phyloP scores from a whole-genome alignment of 2,888 invertebrate species.

The Drosophila helvetica region DNA sequence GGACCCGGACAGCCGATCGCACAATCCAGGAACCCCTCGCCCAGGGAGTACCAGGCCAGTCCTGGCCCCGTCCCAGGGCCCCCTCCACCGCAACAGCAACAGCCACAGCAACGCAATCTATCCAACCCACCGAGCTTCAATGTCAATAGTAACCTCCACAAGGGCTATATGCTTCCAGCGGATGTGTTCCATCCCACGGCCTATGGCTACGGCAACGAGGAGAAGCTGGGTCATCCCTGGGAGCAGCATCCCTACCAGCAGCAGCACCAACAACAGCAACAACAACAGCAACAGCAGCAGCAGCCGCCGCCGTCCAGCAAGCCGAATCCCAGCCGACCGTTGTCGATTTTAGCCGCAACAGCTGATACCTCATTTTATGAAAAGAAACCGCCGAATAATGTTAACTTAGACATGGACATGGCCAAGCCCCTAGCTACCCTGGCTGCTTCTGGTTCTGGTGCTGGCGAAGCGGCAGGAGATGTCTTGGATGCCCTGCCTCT shows the following conservation, averaged over 20 bases:
- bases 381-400: constrained; percentile 78
- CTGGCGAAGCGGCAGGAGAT: constrained; percentile 18
- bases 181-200: constrained; percentile 63
- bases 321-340: constrained; percentile 55
- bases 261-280: constrained; percentile 34
- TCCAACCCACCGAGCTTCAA: constrained; percentile 77
- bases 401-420: constrained; percentile 65
- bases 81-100: constrained; percentile 25
- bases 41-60: constrained; percentile 48
- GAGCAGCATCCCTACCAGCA: constrained; percentile 57
- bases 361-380: constrained; percentile 78
- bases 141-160: constrained; percentile 55
- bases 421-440: constrained; percentile 48
- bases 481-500: constrained; percentile 38
- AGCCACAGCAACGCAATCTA: constrained; percentile 41
- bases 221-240: constrained; percentile 51
- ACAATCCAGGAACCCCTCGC: constrained; percentile 38
- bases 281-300: constrained; percentile 36
- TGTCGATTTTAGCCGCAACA: constrained; percentile 71
- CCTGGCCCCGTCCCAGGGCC: constrained; percentile 24
- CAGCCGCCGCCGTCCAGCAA: constrained; percentile 66
- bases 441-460: constrained; percentile 5
- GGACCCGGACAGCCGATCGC: constrained; percentile 33
- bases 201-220: constrained; percentile 44
- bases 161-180: constrained; percentile 53